Evolutionary conservation across 2,113 vertebrate genomes (phyloP).

Genomic region (Neotoma lepida): DNA sequence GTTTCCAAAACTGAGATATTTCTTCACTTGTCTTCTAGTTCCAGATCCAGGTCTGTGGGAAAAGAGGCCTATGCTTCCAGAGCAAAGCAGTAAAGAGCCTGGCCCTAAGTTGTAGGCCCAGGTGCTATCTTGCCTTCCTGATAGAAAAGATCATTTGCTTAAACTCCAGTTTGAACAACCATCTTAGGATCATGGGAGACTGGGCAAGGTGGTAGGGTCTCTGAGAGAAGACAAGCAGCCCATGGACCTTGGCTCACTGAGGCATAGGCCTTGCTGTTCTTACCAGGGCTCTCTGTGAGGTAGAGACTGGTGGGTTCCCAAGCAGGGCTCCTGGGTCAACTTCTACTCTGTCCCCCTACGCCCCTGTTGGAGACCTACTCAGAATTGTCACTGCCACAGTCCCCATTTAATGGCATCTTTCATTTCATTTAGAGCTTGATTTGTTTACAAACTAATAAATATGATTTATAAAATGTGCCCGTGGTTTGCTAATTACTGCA

Average conservation of each 20-base stretch:
- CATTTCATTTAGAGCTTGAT: slow-evolving; percentile 88
- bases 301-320: not conserved
- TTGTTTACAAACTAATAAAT: slow-evolving; percentile 91
- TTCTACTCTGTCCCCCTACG: not conserved
- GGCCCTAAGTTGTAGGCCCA: not conserved
- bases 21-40: not conserved
- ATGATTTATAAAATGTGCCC: slow-evolving; percentile 89
- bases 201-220: not conserved
- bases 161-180: not conserved
- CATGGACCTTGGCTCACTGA: not conserved
- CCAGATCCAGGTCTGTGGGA: not conserved
- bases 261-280: not conserved
- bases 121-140: not conserved
- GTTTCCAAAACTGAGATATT: not conserved
- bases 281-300: not conserved
- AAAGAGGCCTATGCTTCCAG: not conserved
- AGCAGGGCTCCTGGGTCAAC: not conserved
- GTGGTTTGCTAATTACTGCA: slow-evolving; percentile 89
- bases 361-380: not conserved
- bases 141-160: not conserved
- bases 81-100: not conserved
- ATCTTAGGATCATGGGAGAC: not conserved
- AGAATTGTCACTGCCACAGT: slow-evolving; percentile 31
- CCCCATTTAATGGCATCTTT: slow-evolving; percentile 81
- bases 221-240: not conserved